Evolutionary conservation across 2,113 vertebrate species (phyloP).

Genomic region (Chiloscyllium plagiosum): DNA sequence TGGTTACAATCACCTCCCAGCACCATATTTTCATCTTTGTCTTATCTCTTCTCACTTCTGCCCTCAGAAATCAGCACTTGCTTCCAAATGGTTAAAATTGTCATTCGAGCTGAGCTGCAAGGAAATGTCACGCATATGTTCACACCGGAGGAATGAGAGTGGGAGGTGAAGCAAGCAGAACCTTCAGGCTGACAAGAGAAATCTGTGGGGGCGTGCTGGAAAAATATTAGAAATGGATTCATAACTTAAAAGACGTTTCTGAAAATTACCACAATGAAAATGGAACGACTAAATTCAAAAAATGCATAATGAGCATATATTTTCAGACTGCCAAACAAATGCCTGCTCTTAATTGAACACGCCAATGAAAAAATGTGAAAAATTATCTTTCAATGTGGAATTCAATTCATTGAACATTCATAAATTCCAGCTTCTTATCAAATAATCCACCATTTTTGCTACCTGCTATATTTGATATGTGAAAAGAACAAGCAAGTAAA

Average conservation of each 20-base stretch:
- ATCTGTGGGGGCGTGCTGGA: not conserved
- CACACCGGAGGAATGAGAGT: slow-evolving; percentile 23
- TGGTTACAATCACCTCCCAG: not conserved
- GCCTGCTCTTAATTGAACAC: not conserved
- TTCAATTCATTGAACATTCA: not conserved
- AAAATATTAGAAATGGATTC: slow-evolving; percentile 24
- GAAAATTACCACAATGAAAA: slow-evolving; percentile 1
- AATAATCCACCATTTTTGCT: not conserved
- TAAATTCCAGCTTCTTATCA: not conserved
- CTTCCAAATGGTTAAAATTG: slow-evolving; percentile 8
- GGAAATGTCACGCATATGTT: not conserved
- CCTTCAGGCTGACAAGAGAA: slow-evolving; percentile 10
- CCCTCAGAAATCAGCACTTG: not conserved
- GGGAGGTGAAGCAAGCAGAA: slow-evolving; percentile 3
- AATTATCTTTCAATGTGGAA: not conserved
- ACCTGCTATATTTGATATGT: not conserved
- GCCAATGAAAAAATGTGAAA: not conserved
- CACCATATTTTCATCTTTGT: not conserved
- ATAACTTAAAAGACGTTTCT: slow-evolving; percentile 27
- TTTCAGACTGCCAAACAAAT: not conserved
- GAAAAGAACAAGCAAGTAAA: not conserved
- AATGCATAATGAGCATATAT: not conserved
- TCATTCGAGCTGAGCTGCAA: not conserved
- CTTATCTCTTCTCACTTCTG: not conserved
- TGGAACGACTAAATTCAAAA: not conserved